These are phyloP conservation scores for Poecilia gillii DNA, from an alignment of 2,797 vertebrate species.

Conservation along the genomic window DNA sequence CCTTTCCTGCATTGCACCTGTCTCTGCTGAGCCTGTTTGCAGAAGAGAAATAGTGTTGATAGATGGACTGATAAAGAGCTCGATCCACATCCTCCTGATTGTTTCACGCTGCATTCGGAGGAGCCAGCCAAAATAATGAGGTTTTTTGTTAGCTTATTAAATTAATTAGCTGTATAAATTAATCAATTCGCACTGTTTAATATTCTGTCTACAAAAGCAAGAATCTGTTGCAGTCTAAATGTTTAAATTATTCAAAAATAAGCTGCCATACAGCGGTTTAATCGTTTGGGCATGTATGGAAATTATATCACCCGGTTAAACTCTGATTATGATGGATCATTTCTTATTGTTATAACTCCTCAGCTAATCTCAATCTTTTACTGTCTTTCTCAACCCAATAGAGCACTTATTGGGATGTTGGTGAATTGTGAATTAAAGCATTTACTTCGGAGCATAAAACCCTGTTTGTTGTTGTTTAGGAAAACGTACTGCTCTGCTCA, in stretches of 20 bases:
- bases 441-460: background rate
- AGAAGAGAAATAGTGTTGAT: slow-evolving; percentile 21
- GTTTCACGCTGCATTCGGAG: slow-evolving; percentile 14
- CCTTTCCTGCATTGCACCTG: background rate
- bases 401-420: background rate
- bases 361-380: background rate
- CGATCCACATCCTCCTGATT: slow-evolving; percentile 1
- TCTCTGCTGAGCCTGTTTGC: slow-evolving; percentile 19
- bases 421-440: background rate
- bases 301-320: background rate
- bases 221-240: slow-evolving; percentile 11
- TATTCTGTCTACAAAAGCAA: slow-evolving; percentile 30
- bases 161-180: slow-evolving; percentile 37
- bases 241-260: slow-evolving; percentile 13
- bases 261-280: background rate
- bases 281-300: slow-evolving; percentile 3
- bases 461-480: background rate
- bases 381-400: background rate
- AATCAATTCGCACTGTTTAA: slow-evolving; percentile 20
- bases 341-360: background rate
- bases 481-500: background rate
- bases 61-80: slow-evolving; percentile 16
- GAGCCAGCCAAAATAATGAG: slow-evolving; percentile 25
- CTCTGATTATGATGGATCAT: background rate
- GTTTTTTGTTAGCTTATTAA: slow-evolving; percentile 36